These are phyloP conservation scores for Drosophila monieri DNA, from an alignment of 2,888 invertebrate genomes.

Conservation along the genomic window DNA sequence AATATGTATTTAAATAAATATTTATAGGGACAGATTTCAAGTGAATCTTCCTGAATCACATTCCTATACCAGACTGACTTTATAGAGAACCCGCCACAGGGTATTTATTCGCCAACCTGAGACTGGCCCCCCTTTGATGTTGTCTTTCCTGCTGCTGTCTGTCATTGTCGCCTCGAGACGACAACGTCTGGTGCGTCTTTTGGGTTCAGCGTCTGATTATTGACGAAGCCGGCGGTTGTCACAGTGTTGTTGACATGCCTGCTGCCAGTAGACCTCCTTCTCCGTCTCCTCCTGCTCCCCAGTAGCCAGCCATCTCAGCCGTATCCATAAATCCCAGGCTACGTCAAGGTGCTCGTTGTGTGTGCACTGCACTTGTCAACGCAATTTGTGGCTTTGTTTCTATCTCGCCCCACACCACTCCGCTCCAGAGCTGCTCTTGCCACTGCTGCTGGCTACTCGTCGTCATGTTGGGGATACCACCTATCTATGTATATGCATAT, in stretches of 20 bases:
- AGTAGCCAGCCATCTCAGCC: not conserved
- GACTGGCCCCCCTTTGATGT: constrained; percentile 17
- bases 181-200: constrained; percentile 46
- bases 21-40: too few relatives aligned
- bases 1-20: too few relatives aligned
- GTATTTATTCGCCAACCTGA: constrained; percentile 11
- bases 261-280: constrained; percentile 12
- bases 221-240: constrained; percentile 69
- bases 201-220: constrained; percentile 76
- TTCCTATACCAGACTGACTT: not conserved
- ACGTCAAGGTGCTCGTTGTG: constrained; percentile 45
- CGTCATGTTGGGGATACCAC: constrained; percentile 26
- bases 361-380: constrained; percentile 77
- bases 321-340: constrained; percentile 66
- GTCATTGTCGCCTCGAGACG: constrained; percentile 69
- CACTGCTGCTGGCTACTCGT: constrained; percentile 35
- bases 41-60: too few relatives aligned
- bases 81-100: constrained; percentile 1
- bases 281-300: not conserved
- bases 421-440: not conserved
- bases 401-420: constrained; percentile 5
- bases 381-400: constrained; percentile 57
- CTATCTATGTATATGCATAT: constrained; percentile 29
- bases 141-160: constrained; percentile 32
- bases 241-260: constrained; percentile 70